Base-by-base conservation (phyloP, 2,797 vertebrate species). In the Novumbra hubbsi region DNA sequence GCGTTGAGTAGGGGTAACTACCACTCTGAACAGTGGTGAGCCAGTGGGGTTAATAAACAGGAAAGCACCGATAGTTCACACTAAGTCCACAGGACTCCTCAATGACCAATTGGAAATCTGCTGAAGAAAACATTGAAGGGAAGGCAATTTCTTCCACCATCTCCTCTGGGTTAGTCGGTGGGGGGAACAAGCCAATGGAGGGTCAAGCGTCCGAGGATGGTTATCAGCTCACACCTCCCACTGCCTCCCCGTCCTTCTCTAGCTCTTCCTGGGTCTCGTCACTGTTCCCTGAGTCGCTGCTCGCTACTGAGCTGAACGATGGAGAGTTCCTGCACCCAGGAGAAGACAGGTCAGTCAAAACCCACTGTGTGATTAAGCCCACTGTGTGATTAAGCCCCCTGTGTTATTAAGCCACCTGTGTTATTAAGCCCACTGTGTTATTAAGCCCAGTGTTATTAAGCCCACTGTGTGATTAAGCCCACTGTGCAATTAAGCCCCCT, bases 201-300 rank as follows among this genome's bases (percentile, higher is more conserved):
- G 21, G 24, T 27, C 16, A 50, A 69, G 70, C 70, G 71, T 65
- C 75, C 45, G 6, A 1, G 41, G 12, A 45, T 45, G 41, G 77
- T 88, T 91, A 97, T 99, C 97, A 98, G 94, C 96, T 98, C 92
- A 96, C 91, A 71, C 95, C 93, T 65, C 93, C 94, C 84, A 96
- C 95, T 3, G 93, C 91, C 0, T 98, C 97, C 1, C 88, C 89
- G 45, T 99, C 98, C 85, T 96, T 95, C 88, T 98, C 97, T 38
- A 90, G 93, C 81, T 99, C 98, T 0, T 99, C 98, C 90, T 95
- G 96, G 85, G 96, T 97, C 86, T 99, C 98, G 0, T 99, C 97
- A 48, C 96, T 97, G 93, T 98, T 99, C 91, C 97, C 98, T 93
- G 98, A 99, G 96, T 99, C 97, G 0, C 97, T 99, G 95, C 97